phyloP scores from a whole-genome alignment of 2,113 vertebrate species.

The Hypanus sabinus region DNA sequence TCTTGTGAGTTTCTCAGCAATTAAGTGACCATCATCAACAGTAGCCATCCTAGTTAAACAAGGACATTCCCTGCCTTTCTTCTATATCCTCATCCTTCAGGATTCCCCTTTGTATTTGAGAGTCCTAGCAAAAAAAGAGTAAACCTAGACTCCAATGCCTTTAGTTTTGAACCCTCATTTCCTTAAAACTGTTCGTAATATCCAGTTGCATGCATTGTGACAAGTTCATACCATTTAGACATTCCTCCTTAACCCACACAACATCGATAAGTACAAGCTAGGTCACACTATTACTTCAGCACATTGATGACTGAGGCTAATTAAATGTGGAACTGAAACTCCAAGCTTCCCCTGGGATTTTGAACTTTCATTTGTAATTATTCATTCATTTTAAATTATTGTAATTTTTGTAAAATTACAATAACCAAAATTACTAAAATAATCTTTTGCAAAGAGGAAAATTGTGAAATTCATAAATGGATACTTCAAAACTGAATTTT shows the following conservation, averaged over 20 bases:
- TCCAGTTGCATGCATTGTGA: not conserved
- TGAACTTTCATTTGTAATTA: not conserved
- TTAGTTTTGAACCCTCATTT: not conserved
- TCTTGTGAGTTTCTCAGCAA: not conserved
- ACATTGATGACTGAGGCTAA: not conserved
- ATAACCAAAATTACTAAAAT: not conserved
- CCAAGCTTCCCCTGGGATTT: not conserved
- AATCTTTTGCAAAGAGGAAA: not conserved
- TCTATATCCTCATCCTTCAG: not conserved
- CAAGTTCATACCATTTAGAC: not conserved
- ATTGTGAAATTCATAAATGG: not conserved
- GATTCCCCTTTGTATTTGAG: not conserved
- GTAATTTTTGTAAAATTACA: too few species aligned
- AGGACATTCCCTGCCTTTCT: not conserved
- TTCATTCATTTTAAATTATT: too few species aligned
- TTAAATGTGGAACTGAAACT: not conserved
- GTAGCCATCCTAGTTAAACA: not conserved
- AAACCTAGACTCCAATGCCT: not conserved
- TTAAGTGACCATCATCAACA: not conserved
- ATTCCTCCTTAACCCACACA: not conserved
- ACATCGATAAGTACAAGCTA: not conserved
- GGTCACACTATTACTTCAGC: not conserved
- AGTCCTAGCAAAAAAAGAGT: not conserved
- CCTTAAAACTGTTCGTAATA: not conserved
- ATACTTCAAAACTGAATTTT: not conserved